Evolutionary conservation across 37 sponge, comb jelly and placozoan genomes (phyloP).

Genomic region (Oopsacas minuta): DNA sequence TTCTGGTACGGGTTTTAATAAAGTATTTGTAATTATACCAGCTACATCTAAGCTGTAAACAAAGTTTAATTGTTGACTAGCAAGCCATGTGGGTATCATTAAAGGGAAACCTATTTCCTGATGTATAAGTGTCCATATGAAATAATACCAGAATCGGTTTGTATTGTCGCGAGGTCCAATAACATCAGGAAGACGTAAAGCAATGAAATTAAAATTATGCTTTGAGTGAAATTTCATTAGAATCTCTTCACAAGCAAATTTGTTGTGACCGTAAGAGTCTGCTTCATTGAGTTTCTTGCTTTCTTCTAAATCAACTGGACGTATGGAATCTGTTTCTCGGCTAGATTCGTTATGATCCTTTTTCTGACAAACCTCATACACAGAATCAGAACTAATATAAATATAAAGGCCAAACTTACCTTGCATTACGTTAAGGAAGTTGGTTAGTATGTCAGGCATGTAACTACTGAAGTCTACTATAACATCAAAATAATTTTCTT

Average conservation of each 20-base stretch:
- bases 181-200: slow-evolving; percentile 33
- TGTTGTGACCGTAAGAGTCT: slow-evolving; percentile 28
- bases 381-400: slow-evolving; percentile 41
- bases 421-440: not conserved
- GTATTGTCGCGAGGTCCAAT: slow-evolving; percentile 38
- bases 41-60: slow-evolving; percentile 30
- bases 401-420: slow-evolving; percentile 15
- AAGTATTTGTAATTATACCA: slow-evolving; percentile 2
- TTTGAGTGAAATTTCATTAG: not conserved
- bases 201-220: not conserved
- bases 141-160: slow-evolving; percentile 31
- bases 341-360: not conserved
- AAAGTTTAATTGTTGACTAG: slow-evolving; percentile 11
- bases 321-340: slow-evolving; percentile 18
- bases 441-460: not conserved
- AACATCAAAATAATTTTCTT: slow-evolving; percentile 22
- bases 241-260: slow-evolving; percentile 24
- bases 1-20: not conserved
- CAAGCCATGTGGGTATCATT: slow-evolving; percentile 19
- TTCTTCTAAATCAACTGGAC: not conserved
- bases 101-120: slow-evolving; percentile 9
- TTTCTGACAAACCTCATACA: slow-evolving; percentile 29
- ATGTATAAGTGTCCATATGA: slow-evolving; percentile 24
- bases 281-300: not conserved
- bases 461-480: slow-evolving; percentile 33